A percentile compares a stretch with the other conserved stretches of the same genome.
phyloP scores from a whole-genome alignment of 2,888 invertebrate genomes.

The Lasiommata megera region DNA sequence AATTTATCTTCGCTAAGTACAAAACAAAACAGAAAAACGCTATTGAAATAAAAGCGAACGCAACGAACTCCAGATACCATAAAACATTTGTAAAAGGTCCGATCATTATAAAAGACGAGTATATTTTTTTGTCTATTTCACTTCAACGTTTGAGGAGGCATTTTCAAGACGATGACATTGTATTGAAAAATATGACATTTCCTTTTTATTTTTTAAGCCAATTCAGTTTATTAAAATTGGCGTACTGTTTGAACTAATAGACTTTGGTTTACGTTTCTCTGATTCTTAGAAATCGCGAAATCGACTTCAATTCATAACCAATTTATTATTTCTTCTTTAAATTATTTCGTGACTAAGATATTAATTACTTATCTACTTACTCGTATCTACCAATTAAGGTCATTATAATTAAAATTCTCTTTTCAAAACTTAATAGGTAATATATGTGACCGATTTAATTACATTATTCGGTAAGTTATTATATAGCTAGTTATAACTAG shows the following conservation, averaged over 20 bases:
- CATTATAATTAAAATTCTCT: too few relatives aligned
- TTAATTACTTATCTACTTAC: background rate
- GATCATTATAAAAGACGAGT: constrained; percentile 19
- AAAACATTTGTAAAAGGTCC: constrained; percentile 53
- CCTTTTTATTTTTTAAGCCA: constrained; percentile 1
- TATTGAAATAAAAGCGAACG: constrained; percentile 49
- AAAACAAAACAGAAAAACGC: constrained; percentile 57
- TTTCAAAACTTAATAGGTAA: too few relatives aligned
- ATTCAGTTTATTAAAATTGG: background rate
- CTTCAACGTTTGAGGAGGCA: background rate
- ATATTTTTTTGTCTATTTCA: constrained; percentile 12
- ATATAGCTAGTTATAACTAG: too few relatives aligned
- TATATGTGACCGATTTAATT: too few relatives aligned
- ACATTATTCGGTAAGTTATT: too few relatives aligned
- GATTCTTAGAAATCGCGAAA: constrained; percentile 13
- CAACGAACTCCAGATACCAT: constrained; percentile 68
- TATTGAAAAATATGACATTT: background rate
- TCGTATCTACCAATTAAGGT: too few relatives aligned
- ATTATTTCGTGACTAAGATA: constrained; percentile 1
- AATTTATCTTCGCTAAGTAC: constrained; percentile 55
- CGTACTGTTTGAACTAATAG: background rate
- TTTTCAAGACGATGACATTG: background rate
- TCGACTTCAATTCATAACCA: background rate
- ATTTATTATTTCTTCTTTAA: background rate
- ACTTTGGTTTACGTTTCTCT: constrained; percentile 1